Evolutionary conservation across 2,113 vertebrate genomes (phyloP), one percentile per base, ranked within the genome.

Genomic region (Gymnorhina tibicen): DNA sequence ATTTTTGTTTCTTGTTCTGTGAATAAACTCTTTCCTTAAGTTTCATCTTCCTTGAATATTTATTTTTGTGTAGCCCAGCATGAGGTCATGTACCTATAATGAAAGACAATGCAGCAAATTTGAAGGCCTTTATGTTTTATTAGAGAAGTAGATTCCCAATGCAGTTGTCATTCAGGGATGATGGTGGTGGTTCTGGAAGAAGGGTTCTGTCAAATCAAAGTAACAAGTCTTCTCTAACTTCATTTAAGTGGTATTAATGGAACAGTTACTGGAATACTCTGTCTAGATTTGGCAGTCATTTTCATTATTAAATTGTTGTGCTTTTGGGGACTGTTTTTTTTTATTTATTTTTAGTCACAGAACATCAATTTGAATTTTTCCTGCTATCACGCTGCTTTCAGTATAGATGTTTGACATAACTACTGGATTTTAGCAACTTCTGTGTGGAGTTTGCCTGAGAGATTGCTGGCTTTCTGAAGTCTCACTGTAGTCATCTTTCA

Each of bases 301-400:
- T 64, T 59, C 16, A 19, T 83, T 84, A 46, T 77, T 95, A 73
- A 86, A 66, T 84, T 49, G 9, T 41, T 73, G 11, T 69, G 9
- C 13, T 20, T 68, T 50, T 9, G 15, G 5, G 6, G 21, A 6
- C 8, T 58, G 23, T 0, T 5, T 2, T n/a, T 47, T 13, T 30
- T 30, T 13, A 16, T 88, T 73, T n/a, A 13, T 87, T 89, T 78
- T 55, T 2, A 2, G 16, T 69, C 30, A 58, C 9, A 24, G 69
- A 78, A 60, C 14, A 37, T 46, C 11, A 63, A 14, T 52, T 77
- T 67, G 33, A 74, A n/a, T 70, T 91, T 87, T 85, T 81, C 35
- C 30, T 96, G 23, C 60, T 59, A 1, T 79, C 0, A 0, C 33
- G 16, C 33, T 53, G 33, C 42, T 92, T 86, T 86, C 30, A 50